These are phyloP conservation scores for Nycticorax nycticorax DNA, from an alignment of 2,113 vertebrate species.

Conservation along the genomic window DNA sequence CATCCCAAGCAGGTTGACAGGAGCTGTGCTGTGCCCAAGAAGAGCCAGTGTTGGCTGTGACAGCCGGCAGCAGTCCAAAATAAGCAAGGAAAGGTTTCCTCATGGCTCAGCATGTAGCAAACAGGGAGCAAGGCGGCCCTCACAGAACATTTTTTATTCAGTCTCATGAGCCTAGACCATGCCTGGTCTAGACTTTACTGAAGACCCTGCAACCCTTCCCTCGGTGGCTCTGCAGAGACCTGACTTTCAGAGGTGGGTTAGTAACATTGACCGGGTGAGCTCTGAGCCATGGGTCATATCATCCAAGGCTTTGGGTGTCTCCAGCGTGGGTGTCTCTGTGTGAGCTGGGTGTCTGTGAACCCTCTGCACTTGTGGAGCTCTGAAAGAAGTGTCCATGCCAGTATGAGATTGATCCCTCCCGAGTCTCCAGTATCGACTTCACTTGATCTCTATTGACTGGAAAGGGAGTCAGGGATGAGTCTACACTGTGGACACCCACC, in stretches of 20 bases:
- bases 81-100: neutral
- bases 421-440: neutral
- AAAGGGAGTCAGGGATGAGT: neutral
- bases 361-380: neutral
- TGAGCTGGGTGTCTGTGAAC: neutral
- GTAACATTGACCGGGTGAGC: neutral
- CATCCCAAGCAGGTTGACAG: neutral
- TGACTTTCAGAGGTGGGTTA: neutral
- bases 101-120: neutral
- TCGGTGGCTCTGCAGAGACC: neutral
- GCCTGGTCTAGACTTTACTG: neutral
- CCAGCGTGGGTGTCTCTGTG: neutral
- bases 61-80: neutral
- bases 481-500: too few species aligned
- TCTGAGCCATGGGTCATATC: neutral
- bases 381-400: neutral
- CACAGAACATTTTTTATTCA: neutral
- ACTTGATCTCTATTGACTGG: neutral
- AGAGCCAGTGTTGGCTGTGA: neutral
- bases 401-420: neutral
- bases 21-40: fast-evolving
- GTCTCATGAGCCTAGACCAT: neutral
- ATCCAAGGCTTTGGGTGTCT: neutral
- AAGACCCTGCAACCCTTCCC: neutral
- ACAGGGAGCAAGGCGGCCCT: neutral